Evolutionary conservation across 2,797 vertebrate genomes (phyloP), one percentile per base, ranked within the genome.

Genomic region (Thripadectes ignobilis): DNA sequence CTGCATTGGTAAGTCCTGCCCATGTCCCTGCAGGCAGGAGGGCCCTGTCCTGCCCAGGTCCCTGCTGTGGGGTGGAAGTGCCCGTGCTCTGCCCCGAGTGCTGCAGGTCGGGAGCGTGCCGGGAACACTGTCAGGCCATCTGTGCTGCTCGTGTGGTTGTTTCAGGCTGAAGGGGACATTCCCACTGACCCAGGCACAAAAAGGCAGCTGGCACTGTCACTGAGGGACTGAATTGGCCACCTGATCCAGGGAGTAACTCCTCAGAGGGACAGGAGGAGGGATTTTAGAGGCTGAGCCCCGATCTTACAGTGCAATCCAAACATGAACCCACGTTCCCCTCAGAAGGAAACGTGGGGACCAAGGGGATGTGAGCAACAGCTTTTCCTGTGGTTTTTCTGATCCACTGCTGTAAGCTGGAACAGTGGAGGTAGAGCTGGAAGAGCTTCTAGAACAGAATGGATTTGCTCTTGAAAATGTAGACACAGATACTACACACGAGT

Each of bases 1-100:
- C 95, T 99, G 99, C 97, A 98, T 99, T 82, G 99, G 99, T 99
- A 98, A 98, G 97, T 96, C 9, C 4, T 63, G 18, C 7, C 13
- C 7, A 9, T 3, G 20, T 22, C 51, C 27, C 18, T 58, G 69
- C 48, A 23, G 54, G 52, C 72, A 29, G 43, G 48, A 49, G 65
- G 46, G 52, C 49, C 30, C 45, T 41, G 59, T 38, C 36, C 49
- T 63, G 13, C 6, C 10, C 93, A 62, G 54, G n/a, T 65, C 43
- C 61, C 68, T 69, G 84, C 71, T 80, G 32, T 29, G 68, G 75
- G 14, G 39, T 67, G 26, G 57, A 32, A 80, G 55, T 32, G 51
- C 75, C 82, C 4, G 36, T 74, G 88, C 39, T 65, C 48, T 90
- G 43, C 81, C 69, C 13, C 46, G 4, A 41, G 0, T 46, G 58